Percentiles rank a stretch among this genome's conserved stretches.
phyloP scores from a whole-genome alignment of 2,888 invertebrate genomes.

The Ferdinandea cuprea region DNA sequence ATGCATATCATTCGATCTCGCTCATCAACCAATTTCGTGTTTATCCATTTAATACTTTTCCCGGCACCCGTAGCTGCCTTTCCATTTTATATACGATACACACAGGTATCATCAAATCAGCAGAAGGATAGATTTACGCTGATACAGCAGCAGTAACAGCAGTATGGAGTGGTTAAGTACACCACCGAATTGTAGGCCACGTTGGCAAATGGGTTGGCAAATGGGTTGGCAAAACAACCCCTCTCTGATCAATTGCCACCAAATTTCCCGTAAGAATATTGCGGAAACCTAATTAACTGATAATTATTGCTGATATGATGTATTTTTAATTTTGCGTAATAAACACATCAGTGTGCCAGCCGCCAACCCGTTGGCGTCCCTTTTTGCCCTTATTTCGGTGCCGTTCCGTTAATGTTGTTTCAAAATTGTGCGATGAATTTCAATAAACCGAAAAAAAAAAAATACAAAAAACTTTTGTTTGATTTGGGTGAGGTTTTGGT shows the following conservation, averaged over 20 bases:
- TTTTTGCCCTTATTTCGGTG: neutral
- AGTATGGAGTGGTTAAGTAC: conserved; percentile 43
- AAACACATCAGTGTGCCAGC: conserved; percentile 58
- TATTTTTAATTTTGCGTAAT: conserved; percentile 73
- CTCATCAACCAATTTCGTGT: conserved; percentile 66
- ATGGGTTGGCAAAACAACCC: neutral
- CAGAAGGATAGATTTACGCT: conserved; percentile 45
- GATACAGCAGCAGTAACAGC: no score
- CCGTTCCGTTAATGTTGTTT: conserved; percentile 46
- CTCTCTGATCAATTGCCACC: conserved; percentile 44
- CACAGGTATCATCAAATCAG: conserved; percentile 56
- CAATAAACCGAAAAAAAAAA: no score
- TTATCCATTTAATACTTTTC: conserved; percentile 43
- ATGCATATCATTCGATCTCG: conserved; percentile 64
- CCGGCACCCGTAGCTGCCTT: neutral
- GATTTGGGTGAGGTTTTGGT: conserved; percentile 62
- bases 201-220: neutral
- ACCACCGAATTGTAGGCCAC: conserved; percentile 6
- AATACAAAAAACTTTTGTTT: conserved; percentile 72
- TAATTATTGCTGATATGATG: conserved; percentile 79
- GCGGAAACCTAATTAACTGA: conserved; percentile 81
- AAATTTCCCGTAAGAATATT: conserved; percentile 64
- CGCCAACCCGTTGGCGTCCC: conserved; percentile 18
- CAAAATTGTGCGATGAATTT: conserved; percentile 65
- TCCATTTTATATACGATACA: conserved; percentile 3